Conservation (phyloP, 2,113 vertebrate genomes). For the Mormyrus iriodes region DNA sequence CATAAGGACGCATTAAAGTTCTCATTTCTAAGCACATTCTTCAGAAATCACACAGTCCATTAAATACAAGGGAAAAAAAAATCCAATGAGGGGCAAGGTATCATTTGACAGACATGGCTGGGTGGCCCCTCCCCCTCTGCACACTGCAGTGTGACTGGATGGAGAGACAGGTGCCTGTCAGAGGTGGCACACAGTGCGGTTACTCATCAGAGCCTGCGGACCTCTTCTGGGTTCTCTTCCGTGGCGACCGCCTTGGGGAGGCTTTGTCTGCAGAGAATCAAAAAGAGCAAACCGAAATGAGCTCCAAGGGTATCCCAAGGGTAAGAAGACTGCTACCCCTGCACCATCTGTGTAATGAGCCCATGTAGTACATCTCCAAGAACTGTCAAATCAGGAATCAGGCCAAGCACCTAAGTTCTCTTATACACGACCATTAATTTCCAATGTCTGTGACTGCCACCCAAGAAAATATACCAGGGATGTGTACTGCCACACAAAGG, state of each 20-base stretch:
- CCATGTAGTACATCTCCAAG: background rate
- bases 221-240: constrained; percentile 91
- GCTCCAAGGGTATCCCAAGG: background rate
- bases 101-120: background rate
- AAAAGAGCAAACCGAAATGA: background rate
- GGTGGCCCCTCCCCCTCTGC: background rate
- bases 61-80: background rate
- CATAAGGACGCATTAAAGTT: background rate
- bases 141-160: background rate
- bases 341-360: background rate
- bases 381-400: background rate
- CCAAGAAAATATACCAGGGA: background rate
- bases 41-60: background rate
- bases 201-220: constrained; percentile 95
- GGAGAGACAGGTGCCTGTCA: background rate
- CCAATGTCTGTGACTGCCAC: background rate
- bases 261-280: constrained; percentile 77
- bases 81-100: background rate
- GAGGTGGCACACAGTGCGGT: constrained; percentile 32
- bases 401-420: background rate
- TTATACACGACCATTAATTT: background rate
- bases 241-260: constrained; percentile 84
- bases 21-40: background rate
- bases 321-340: constrained; percentile 5
- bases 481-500: background rate